Evolutionary conservation across 2,888 invertebrate species (phyloP).

Genomic region (Andrena marginata): DNA sequence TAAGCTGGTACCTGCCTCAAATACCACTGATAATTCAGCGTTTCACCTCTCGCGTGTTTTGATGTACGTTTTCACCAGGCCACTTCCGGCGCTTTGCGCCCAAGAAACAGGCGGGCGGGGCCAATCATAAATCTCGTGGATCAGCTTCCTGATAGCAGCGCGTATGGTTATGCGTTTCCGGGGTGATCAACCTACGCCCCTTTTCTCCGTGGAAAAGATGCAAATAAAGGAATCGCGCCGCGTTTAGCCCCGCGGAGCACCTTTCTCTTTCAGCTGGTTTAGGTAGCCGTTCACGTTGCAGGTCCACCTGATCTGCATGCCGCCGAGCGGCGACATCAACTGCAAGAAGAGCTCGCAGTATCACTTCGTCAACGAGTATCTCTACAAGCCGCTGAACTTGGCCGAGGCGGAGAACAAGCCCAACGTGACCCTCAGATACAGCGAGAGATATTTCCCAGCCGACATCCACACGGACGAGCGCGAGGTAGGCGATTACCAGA

Average conservation of each 20-base stretch:
- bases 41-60: constrained; percentile 49
- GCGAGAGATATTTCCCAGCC: constrained; percentile 93
- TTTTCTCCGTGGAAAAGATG: constrained; percentile 26
- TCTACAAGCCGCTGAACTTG: constrained; percentile 94
- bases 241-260: not conserved
- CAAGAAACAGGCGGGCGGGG: constrained; percentile 1
- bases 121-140: constrained; percentile 45
- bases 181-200: constrained; percentile 46
- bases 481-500: constrained; percentile 80
- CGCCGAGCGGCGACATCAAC: constrained; percentile 94
- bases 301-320: constrained; percentile 97
- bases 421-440: constrained; percentile 91
- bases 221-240: constrained; percentile 22
- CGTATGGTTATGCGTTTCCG: constrained; percentile 49
- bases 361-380: constrained; percentile 96
- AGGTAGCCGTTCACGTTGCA: constrained; percentile 81
- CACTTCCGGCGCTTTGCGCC: constrained; percentile 38
- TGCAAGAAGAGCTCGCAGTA: constrained; percentile 95
- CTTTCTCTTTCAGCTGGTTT: constrained; percentile 49
- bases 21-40: constrained; percentile 36
- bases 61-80: constrained; percentile 20
- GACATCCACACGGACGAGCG: constrained; percentile 88
- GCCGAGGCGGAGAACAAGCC: constrained; percentile 93
- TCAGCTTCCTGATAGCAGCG: constrained; percentile 42
- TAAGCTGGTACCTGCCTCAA: not conserved